These are phyloP conservation scores for Catonia carolina DNA, from an alignment of 2,888 invertebrate genomes.

Conservation along the genomic window DNA sequence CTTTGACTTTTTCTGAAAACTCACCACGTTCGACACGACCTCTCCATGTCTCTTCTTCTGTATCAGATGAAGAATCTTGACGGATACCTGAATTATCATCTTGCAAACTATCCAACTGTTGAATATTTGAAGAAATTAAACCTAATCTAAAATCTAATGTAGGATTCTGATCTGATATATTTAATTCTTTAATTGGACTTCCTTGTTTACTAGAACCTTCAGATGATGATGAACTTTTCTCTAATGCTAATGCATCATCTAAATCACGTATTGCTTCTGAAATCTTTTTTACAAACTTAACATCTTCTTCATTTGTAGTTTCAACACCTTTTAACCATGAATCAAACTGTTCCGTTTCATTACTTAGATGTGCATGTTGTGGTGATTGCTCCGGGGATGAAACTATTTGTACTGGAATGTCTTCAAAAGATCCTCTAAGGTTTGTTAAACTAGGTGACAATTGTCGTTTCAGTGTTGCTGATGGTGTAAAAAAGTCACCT, in stretches of 20 bases:
- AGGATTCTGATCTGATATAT: conserved; percentile 27
- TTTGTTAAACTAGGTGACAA: conserved; percentile 48
- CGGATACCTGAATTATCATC: conserved; percentile 37
- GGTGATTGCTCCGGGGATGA: neutral
- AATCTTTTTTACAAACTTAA: conserved; percentile 53
- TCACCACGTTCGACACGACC: conserved; percentile 49
- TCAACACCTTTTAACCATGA: conserved; percentile 56
- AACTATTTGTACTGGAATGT: conserved; percentile 39
- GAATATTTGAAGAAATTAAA: neutral
- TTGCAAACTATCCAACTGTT: conserved; percentile 29
- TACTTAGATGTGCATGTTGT: neutral
- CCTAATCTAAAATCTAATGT: conserved; percentile 43
- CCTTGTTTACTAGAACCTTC: conserved; percentile 51
- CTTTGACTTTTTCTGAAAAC: conserved; percentile 54
- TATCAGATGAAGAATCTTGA: conserved; percentile 50
- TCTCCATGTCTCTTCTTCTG: conserved; percentile 57
- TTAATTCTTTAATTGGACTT: conserved; percentile 46
- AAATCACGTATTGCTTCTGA: conserved; percentile 58
- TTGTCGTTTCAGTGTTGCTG: conserved; percentile 21
- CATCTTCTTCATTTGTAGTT: conserved; percentile 52
- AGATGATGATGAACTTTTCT: conserved; percentile 42
- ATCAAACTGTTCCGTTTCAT: conserved; percentile 44
- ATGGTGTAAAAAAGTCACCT: conserved; percentile 33
- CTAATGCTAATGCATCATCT: conserved; percentile 55
- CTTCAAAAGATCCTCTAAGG: conserved; percentile 62